Evolutionary conservation across 2,888 invertebrate species (phyloP).

Genomic region (Adineta ricciae): DNA sequence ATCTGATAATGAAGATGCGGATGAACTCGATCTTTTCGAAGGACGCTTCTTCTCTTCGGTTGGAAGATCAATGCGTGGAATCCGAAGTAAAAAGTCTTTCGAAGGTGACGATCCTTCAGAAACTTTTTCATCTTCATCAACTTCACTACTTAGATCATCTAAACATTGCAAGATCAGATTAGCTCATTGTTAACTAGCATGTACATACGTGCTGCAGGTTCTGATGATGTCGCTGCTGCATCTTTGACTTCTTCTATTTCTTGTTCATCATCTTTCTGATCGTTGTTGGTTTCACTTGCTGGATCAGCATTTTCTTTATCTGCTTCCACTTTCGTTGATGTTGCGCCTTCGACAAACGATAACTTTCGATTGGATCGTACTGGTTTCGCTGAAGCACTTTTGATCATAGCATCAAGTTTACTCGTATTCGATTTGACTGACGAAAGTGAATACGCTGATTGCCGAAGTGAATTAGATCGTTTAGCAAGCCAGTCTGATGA

Average conservation of each 20-base stretch:
- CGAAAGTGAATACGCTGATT: not conserved
- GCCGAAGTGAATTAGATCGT: not conserved
- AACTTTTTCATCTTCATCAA: conserved; percentile 18
- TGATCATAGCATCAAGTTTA: conserved; percentile 5
- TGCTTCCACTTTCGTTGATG: not conserved
- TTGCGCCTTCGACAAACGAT: not conserved
- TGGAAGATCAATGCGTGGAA: not conserved
- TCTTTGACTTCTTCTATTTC: not conserved
- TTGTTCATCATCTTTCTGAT: not conserved
- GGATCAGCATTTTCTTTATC: conserved; percentile 14
- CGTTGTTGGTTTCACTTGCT: not conserved
- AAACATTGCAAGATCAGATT: not conserved
- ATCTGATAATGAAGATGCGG: not conserved
- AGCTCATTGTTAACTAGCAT: not conserved
- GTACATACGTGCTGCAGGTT: not conserved
- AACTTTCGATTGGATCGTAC: conserved; percentile 7
- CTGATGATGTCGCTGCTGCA: no score
- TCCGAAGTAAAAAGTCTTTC: not conserved
- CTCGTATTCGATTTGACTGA: not conserved
- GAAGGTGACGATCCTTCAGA: not conserved
- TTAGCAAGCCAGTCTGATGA: not conserved
- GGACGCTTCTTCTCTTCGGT: not conserved
- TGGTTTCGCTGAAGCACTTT: not conserved
- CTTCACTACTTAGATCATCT: conserved; percentile 18
- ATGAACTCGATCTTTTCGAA: not conserved